phyloP scores from a whole-genome alignment of 2,888 invertebrate genomes.

The Megastigmus dorsalis region DNA sequence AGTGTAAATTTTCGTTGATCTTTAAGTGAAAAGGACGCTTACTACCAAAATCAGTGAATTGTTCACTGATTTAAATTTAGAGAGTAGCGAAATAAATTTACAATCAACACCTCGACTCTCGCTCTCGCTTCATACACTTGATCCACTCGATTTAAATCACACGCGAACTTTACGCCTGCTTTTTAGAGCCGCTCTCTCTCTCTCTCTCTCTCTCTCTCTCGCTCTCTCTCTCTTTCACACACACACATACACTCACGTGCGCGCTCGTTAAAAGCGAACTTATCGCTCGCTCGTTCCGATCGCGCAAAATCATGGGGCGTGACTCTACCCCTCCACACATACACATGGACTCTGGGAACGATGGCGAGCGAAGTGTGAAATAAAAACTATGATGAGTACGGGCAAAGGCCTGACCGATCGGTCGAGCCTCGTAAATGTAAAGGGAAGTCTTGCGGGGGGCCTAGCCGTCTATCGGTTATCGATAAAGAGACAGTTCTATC shows the following conservation, averaged over 20 bases:
- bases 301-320: conserved; percentile 20
- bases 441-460: neutral
- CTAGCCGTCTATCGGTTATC: conserved; percentile 25
- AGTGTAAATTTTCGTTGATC: no score
- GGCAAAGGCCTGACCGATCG: neutral
- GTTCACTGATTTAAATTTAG: no score
- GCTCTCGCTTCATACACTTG: no score
- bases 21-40: no score
- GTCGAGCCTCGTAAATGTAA: conserved; percentile 38
- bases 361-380: conserved; percentile 15
- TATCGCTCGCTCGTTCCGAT: conserved; percentile 8
- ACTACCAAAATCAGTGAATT: no score
- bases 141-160: neutral
- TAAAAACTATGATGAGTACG: conserved; percentile 23
- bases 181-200: conserved; percentile 8
- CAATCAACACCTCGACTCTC: neutral
- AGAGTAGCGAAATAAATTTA: conserved; percentile 5
- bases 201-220: no score
- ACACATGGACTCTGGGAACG: no score
- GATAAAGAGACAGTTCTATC: conserved; percentile 23
- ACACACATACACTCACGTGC: no score
- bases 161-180: conserved; percentile 8
- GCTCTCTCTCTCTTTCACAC: no score
- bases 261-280: conserved; percentile 14
- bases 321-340: neutral